Base-by-base conservation (phyloP, 2,113 vertebrate species). In the Emydura subglobosa region DNA sequence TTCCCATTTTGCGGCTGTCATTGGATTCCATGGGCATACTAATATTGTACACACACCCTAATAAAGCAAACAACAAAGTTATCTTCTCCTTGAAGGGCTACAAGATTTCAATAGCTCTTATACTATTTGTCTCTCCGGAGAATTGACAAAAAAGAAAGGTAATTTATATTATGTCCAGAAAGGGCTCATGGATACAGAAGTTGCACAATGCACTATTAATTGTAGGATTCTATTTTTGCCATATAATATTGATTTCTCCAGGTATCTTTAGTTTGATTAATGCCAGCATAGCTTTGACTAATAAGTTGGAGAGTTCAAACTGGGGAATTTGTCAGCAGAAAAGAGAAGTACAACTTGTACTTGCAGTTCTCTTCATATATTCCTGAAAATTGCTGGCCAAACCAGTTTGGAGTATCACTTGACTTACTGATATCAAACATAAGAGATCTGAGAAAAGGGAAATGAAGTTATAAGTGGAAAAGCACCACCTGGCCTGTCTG, bases 201-300 rank as follows among this genome's bases (percentile, higher is more conserved):
- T 34, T 59, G 65, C 29, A 54, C 34, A 42, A 27, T 72, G 74
- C 65, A 50, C 59, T 94, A 90, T 96, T 93, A 95, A 96, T 91
- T 88, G 83, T 88, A 76, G 65, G 72, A 82, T 88, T 93, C 54
- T 93, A 85, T 87, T 81, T 91, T 95, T 10, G 2, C 78, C 50
- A 76, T 82, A 89, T 49, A 94, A 88, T 96, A 96, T 94, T 92
- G 94, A 96, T 97, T 93, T 94, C 24, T 91, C 91, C 78, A 93
- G 87, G 95, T 98, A 93, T 87, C 89, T 93, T 97, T 95, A 96
- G 54, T 91, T 96, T 97, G 94, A 97, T 95, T 91, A 95, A 96
- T 97, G 76, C 27, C 51, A 92, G 84, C 90, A 83, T 91, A 95
- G 42, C 80, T 92, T 95, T 84, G 81, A 92, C 92, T 89, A 96